phyloP scores from a whole-genome alignment of 2,797 vertebrate species.

The Loris lydekkerianus region DNA sequence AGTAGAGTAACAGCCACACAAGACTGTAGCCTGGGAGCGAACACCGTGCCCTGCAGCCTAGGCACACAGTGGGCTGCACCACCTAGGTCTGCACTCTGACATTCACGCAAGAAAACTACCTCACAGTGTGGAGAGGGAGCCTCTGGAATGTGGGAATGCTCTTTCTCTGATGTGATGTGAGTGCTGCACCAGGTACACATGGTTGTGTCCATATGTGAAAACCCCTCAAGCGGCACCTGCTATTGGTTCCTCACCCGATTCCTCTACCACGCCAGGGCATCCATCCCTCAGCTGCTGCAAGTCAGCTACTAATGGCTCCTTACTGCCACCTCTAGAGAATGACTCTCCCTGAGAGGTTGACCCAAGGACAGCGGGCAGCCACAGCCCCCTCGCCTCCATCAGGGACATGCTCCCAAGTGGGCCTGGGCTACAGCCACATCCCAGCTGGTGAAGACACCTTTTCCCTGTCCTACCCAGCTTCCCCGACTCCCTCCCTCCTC shows the following conservation, averaged over 20 bases:
- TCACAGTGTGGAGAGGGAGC: background rate
- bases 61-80: fast-evolving
- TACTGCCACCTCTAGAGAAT: background rate
- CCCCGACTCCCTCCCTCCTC: background rate
- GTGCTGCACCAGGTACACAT: background rate
- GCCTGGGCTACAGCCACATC: background rate
- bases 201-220: background rate
- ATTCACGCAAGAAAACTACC: too few relatives aligned
- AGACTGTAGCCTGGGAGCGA: background rate
- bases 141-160: background rate
- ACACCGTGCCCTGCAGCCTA: background rate
- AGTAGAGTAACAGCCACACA: background rate
- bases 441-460: background rate
- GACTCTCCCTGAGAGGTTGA: background rate
- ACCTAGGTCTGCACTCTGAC: background rate
- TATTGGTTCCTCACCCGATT: background rate
- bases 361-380: background rate
- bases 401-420: fast-evolving
- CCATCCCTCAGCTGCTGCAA: background rate
- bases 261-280: background rate
- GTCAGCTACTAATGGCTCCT: background rate
- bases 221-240: background rate
- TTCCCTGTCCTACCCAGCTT: background rate
- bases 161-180: background rate
- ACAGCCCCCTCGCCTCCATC: background rate